A percentile compares a stretch with the other conserved stretches of the same genome.
Evolutionary conservation across 2,888 invertebrate genomes (phyloP).

Genomic region (Sinopyrophorus schimmeli): DNA sequence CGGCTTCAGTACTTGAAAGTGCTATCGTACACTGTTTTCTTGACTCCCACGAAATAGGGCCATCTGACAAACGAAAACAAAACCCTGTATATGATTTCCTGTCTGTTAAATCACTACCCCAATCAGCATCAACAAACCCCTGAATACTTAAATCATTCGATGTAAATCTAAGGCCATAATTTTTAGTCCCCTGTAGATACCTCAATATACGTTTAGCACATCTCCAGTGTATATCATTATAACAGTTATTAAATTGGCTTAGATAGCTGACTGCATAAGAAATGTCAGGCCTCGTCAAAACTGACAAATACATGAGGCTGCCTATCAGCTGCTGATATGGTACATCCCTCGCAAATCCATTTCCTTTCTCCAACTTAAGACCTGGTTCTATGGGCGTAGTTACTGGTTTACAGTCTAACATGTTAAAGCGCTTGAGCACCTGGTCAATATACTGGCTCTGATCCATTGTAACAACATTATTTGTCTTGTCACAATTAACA

Average conservation of each 20-base stretch:
- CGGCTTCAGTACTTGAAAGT: too few relatives aligned
- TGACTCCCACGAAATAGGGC: too few relatives aligned
- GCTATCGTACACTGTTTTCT: too few relatives aligned
- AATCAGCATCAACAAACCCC: too few relatives aligned
- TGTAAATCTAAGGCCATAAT: too few relatives aligned
- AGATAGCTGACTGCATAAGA: constrained; percentile 34
- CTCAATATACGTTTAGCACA: constrained; percentile 28
- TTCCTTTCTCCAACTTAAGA: constrained; percentile 10
- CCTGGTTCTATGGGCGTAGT: constrained; percentile 33
- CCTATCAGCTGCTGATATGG: constrained; percentile 37
- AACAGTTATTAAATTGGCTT: constrained; percentile 36
- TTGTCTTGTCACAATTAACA: constrained; percentile 25
- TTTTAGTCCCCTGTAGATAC: constrained; percentile 30
- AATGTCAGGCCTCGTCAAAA: constrained; percentile 38
- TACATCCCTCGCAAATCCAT: constrained; percentile 5
- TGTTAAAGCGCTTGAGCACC: constrained; percentile 32
- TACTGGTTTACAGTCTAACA: constrained; percentile 29
- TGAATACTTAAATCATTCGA: too few relatives aligned
- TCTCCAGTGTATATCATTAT: constrained; percentile 25
- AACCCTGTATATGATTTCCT: too few relatives aligned
- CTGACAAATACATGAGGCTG: constrained; percentile 36
- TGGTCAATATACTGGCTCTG: constrained; percentile 32
- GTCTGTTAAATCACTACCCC: too few relatives aligned
- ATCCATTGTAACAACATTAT: constrained; percentile 27
- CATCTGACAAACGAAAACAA: too few relatives aligned